These are phyloP conservation scores for Machimus rusticus DNA, from an alignment of 2,888 invertebrate species.

Conservation along the genomic window DNA sequence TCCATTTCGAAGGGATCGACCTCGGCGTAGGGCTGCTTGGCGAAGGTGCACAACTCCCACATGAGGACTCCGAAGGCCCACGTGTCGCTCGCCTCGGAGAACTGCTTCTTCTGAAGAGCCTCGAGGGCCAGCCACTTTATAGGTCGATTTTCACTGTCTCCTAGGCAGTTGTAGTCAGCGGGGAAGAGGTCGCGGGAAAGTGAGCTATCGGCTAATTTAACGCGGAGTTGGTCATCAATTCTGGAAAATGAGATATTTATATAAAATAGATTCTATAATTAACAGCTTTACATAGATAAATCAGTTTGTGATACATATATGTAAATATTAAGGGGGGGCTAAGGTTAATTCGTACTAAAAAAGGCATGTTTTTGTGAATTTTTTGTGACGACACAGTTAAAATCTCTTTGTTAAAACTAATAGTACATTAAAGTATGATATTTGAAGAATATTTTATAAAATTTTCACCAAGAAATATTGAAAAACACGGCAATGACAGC, in stretches of 20 bases:
- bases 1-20: slow-evolving; percentile 93
- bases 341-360: too few species aligned
- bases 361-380: too few species aligned
- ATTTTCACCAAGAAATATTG: too few species aligned
- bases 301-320: too few species aligned
- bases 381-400: too few species aligned
- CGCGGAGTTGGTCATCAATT: slow-evolving; percentile 78
- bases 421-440: too few species aligned
- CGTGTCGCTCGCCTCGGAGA: slow-evolving; percentile 89
- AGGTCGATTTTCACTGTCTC: slow-evolving; percentile 92
- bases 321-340: too few species aligned
- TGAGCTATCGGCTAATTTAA: slow-evolving; percentile 88
- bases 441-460: too few species aligned
- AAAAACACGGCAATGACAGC: too few species aligned
- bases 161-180: slow-evolving; percentile 90
- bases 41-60: slow-evolving; percentile 93
- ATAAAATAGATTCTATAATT: neutral
- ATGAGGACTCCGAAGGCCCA: slow-evolving; percentile 95
- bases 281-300: too few species aligned
- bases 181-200: slow-evolving; percentile 90
- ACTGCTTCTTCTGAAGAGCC: slow-evolving; percentile 80
- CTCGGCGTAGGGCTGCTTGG: slow-evolving; percentile 88
- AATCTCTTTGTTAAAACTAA: too few species aligned
- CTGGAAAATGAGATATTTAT: slow-evolving; percentile 59
- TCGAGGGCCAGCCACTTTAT: slow-evolving; percentile 95